Conservation (phyloP, 2,113 vertebrate genomes). For the Dryoscopus gambensis region DNA sequence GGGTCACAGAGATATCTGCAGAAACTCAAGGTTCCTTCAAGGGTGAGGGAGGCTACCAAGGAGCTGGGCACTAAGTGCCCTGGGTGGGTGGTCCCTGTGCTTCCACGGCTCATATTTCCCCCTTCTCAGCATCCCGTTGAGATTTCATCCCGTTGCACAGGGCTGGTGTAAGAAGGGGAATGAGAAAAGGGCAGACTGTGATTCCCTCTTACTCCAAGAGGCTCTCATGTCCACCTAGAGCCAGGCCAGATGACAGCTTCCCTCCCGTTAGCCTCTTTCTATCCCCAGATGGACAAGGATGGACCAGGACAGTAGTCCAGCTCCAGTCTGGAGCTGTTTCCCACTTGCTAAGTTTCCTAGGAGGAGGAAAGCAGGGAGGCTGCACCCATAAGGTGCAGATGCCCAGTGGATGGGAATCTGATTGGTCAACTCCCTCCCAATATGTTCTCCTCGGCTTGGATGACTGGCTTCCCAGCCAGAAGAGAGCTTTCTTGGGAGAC, state of each 20-base stretch:
- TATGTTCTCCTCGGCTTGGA: neutral
- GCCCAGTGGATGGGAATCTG: fast-evolving
- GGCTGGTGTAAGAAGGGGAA: fast-evolving
- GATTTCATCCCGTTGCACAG: neutral
- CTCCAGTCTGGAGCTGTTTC: neutral
- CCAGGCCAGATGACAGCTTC: fast-evolving
- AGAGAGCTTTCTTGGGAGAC: fast-evolving
- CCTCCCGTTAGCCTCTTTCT: neutral
- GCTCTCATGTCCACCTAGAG: no score
- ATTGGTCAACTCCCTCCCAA: neutral
- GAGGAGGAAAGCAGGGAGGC: neutral
- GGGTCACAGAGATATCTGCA: neutral
- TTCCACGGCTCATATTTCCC: fast-evolving
- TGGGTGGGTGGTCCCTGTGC: fast-evolving
- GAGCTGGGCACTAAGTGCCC: fast-evolving
- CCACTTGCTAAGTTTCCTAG: neutral
- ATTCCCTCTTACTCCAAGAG: neutral
- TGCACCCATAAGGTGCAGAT: fast-evolving
- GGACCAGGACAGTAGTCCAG: neutral
- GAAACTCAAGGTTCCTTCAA: neutral
- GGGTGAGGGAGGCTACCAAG: neutral
- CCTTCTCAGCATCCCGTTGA: fast-evolving
- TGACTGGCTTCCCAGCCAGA: neutral
- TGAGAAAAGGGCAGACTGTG: neutral
- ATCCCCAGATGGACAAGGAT: neutral